These are phyloP conservation scores for Cacatua alba DNA, from an alignment of 2,113 vertebrate genomes.

Conservation along the genomic window DNA sequence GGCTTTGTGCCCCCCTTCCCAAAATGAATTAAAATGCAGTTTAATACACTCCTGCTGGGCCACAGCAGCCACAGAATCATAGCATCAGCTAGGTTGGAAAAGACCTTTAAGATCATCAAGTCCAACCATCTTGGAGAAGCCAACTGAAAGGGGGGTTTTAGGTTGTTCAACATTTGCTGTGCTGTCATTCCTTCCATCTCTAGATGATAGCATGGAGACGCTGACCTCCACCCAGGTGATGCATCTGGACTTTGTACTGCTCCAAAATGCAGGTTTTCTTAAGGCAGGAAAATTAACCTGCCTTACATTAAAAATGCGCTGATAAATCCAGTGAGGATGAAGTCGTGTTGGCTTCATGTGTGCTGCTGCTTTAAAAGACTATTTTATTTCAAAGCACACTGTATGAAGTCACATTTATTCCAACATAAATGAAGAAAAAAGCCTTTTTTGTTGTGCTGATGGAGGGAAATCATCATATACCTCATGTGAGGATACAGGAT, in stretches of 20 bases:
- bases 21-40: background rate
- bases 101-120: background rate
- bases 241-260: background rate
- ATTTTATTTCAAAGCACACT: background rate
- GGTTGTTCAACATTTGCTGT: background rate
- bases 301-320: background rate
- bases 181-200: background rate
- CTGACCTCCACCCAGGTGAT: background rate
- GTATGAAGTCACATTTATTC: background rate
- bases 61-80: background rate
- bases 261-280: background rate
- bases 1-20: background rate
- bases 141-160: background rate
- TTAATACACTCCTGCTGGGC: background rate
- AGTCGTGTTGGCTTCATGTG: background rate
- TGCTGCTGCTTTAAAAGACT: background rate
- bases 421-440: background rate
- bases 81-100: background rate
- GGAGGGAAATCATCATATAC: background rate
- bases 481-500: background rate
- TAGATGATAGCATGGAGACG: background rate
- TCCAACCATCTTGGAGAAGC: background rate
- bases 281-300: background rate
- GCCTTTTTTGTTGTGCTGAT: background rate
- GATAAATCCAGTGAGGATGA: background rate